Base-by-base conservation (phyloP, 2,888 invertebrate genomes). In the Macaria notata region DNA sequence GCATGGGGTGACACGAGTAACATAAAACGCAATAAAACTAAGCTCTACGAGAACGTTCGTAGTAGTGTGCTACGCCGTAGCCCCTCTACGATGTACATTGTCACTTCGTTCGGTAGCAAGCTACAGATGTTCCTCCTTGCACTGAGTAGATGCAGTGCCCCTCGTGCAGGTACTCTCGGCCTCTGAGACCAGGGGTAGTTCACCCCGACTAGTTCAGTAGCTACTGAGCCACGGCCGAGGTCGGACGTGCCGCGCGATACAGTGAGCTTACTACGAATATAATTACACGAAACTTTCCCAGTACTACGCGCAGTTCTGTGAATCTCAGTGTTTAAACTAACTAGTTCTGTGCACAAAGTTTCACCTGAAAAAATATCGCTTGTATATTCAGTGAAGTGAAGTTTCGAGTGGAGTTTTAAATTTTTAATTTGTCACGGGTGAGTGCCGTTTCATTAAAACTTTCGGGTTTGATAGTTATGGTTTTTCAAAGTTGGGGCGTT, bases 191-290 rank as follows among this genome's bases (percentile, higher is more conserved):
- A 19, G 19, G 19, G 19, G 19, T 19, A 19, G 19, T 19, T 19
- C 19, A 56, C 61, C 63, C 59, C 54, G 33, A 9, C 48, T 49
- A 46, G 31, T 47, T 52, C 61, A 65, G 65, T 65, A 50, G 48
- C 52, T 36, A 41, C 29, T 41, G 44, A 47, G 33, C 60, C 31
- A 31, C 52, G 58, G 50, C 5, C 3, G 30, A 46, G 60, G 54
- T 41, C 47, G 54, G 65, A 60, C 65, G 65, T 51, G 43, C n/a
- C 52, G 36, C 4, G 49, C 44, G 30, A 50, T 1, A 38, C 38
- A 7, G 38, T 7, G 38, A 38, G 8, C 5, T 38, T 38, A 7
- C 6, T 38, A 38, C 5, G 6, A 7, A 7, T 38, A 38, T 5
- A 38, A 38, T 38, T 8, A 19, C 3, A 7, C 38, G 38, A 38